A percentile compares a stretch with the other conserved stretches of the same genome.
Conservation (phyloP, 2,113 vertebrate genomes). For the Orientallactaga bullata region DNA sequence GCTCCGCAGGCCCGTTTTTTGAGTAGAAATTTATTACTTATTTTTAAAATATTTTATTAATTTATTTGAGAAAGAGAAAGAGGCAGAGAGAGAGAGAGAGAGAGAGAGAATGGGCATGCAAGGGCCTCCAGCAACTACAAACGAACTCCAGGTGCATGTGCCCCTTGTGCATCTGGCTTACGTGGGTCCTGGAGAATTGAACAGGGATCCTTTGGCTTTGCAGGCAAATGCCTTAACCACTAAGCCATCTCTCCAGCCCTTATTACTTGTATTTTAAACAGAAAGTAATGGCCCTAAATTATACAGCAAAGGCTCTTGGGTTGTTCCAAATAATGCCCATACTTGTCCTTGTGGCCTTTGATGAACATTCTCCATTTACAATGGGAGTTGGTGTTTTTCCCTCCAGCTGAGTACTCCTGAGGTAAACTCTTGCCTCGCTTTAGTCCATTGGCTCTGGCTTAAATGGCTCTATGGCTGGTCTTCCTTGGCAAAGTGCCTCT, state of each 20-base stretch:
- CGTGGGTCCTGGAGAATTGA: too few species aligned
- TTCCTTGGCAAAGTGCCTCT: neutral
- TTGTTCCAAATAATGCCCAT: constrained; percentile 26
- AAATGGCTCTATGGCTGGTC: neutral
- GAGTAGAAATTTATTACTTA: neutral
- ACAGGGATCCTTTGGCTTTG: too few species aligned
- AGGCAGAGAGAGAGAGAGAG: too few species aligned
- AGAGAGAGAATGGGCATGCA: too few species aligned
- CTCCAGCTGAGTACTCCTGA: neutral
- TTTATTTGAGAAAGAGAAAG: too few species aligned
- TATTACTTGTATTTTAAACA: neutral
- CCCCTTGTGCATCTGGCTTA: too few species aligned
- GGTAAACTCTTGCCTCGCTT: neutral
- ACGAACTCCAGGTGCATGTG: too few species aligned
- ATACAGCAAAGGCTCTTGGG: constrained; percentile 27
- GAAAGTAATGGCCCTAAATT: constrained; percentile 4
- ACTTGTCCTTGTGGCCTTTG: neutral
- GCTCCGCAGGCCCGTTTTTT: neutral
- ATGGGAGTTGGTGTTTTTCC: neutral
- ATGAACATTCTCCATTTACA: neutral
- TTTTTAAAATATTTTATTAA: too few species aligned
- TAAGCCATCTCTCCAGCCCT: too few species aligned
- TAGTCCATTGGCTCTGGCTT: neutral
- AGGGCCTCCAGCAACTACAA: too few species aligned
- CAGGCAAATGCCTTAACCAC: too few species aligned